Percentiles rank a stretch among this genome's conserved stretches.
Evolutionary conservation across 2,113 vertebrate species (phyloP).

Genomic region (Manacus vitellinus): DNA sequence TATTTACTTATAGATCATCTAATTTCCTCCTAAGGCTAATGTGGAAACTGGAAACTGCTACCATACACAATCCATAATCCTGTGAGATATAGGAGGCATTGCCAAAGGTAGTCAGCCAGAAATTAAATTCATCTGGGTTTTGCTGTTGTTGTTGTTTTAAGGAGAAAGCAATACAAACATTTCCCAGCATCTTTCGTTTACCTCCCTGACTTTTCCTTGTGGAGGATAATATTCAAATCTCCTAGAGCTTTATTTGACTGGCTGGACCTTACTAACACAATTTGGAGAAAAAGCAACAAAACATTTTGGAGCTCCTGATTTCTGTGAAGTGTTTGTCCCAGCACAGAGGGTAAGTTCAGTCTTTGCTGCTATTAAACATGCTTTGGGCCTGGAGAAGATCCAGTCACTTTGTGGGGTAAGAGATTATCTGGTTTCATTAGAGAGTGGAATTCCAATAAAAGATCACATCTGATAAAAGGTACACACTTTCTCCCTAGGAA

Average conservation of each 20-base stretch:
- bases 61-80: conserved; percentile 50
- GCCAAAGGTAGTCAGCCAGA: background rate
- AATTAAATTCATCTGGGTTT: background rate
- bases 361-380: background rate
- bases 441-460: background rate
- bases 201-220: background rate
- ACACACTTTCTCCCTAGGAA: background rate
- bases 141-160: background rate
- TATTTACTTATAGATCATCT: conserved; percentile 53
- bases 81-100: background rate
- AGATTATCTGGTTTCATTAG: background rate
- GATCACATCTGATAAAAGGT: background rate
- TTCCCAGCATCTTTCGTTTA: background rate
- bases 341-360: background rate
- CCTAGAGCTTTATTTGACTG: background rate
- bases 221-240: background rate
- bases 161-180: background rate
- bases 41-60: conserved; percentile 54
- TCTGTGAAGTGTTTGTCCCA: background rate
- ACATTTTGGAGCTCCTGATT: background rate
- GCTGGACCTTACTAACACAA: background rate
- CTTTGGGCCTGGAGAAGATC: background rate
- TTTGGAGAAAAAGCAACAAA: background rate
- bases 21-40: conserved; percentile 58
- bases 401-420: background rate